phyloP scores from a whole-genome alignment of 2,113 vertebrate genomes.

The Cryptoleucopteryx plumbea region DNA sequence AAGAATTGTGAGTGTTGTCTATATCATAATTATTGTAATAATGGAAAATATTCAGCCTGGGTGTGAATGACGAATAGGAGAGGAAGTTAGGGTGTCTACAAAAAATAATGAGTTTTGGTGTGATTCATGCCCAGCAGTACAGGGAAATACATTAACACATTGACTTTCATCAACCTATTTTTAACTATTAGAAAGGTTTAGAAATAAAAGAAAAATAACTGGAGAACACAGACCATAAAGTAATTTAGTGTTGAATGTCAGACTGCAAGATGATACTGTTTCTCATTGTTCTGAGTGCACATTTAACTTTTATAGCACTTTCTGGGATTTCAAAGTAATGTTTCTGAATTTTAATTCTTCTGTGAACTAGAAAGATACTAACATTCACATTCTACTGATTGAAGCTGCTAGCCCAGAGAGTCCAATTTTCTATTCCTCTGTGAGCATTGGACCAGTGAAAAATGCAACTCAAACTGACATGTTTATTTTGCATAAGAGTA shows the following conservation, averaged over 20 bases:
- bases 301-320: background rate
- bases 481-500: background rate
- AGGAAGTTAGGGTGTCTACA: background rate
- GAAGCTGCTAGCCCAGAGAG: background rate
- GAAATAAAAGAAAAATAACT: slow-evolving; percentile 15
- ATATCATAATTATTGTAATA: slow-evolving; percentile 7
- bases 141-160: slow-evolving; percentile 7
- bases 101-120: background rate
- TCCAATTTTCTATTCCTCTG: background rate
- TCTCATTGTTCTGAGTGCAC: background rate
- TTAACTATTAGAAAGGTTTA: background rate
- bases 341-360: background rate
- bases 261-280: background rate
- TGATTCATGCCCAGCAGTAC: slow-evolving; percentile 6
- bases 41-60: background rate
- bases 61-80: background rate
- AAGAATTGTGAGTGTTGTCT: background rate
- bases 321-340: background rate
- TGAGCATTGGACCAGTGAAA: background rate
- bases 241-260: background rate
- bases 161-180: background rate
- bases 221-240: background rate
- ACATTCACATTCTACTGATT: background rate
- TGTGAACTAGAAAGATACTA: background rate
- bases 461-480: background rate